Conservation (phyloP, 2,113 vertebrate genomes). For the Heloderma charlesbogerti region DNA sequence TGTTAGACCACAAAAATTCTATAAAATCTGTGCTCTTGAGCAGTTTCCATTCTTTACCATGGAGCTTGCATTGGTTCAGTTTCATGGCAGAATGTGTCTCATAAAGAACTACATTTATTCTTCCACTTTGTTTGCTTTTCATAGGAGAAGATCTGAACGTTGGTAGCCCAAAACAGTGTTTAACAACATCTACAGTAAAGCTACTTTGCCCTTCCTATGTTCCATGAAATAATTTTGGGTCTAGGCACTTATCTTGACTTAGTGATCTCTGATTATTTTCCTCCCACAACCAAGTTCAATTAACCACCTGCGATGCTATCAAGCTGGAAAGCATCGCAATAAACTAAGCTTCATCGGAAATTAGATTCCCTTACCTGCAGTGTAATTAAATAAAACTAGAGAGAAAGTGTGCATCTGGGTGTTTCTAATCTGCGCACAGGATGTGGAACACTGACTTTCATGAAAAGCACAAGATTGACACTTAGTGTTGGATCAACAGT, state of each 20-base stretch:
- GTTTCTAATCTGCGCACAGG: conserved; percentile 46
- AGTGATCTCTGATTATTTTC: conserved; percentile 5
- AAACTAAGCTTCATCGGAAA: conserved; percentile 51
- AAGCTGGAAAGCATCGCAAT: conserved; percentile 33
- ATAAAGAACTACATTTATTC: background rate
- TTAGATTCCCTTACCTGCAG: conserved; percentile 58
- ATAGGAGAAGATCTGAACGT: background rate
- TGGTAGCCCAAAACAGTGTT: background rate
- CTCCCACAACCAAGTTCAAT: conserved; percentile 27
- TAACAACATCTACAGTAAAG: background rate
- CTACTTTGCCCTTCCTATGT: background rate
- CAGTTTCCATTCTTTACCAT: background rate
- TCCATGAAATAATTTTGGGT: conserved; percentile 12
- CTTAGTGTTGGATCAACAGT: conserved; percentile 59
- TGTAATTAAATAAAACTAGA: conserved; percentile 49
- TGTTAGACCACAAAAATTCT: background rate
- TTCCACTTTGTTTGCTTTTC: background rate
- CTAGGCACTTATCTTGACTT: background rate
- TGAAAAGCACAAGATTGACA: conserved; percentile 36
- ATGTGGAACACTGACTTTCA: conserved; percentile 61
- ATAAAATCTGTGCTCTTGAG: background rate
- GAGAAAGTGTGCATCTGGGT: conserved; percentile 53
- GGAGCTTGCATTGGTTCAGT: background rate
- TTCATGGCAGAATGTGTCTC: background rate
- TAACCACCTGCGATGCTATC: conserved; percentile 27